These are phyloP conservation scores for Belgica antarctica DNA, from an alignment of 2,888 invertebrate genomes.

Conservation along the genomic window DNA sequence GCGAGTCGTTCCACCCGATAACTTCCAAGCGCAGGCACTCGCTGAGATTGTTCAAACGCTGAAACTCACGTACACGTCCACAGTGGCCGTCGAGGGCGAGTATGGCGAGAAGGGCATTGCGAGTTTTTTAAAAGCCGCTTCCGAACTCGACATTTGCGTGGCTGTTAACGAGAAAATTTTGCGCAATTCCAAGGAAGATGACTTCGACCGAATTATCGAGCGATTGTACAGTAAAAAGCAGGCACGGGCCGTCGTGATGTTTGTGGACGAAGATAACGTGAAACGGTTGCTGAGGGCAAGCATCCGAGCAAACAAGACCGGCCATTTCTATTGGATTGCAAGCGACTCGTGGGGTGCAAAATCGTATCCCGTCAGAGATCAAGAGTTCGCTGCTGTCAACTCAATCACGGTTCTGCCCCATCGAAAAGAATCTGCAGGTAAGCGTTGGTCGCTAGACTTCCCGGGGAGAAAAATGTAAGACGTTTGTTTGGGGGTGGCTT, in stretches of 20 bases:
- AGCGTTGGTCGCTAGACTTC: constrained; percentile 43
- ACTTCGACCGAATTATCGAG: constrained; percentile 62
- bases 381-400: constrained; percentile 61
- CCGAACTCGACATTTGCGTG: constrained; percentile 58
- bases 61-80: constrained; percentile 75
- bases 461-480: neutral
- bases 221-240: constrained; percentile 60
- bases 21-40: constrained; percentile 68
- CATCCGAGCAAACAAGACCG: constrained; percentile 59
- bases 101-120: constrained; percentile 70
- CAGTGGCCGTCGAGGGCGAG: constrained; percentile 73
- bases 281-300: constrained; percentile 60
- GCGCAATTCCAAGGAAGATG: constrained; percentile 59
- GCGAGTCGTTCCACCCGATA: constrained; percentile 70
- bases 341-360: constrained; percentile 73
- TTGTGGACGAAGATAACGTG: constrained; percentile 70
- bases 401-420: constrained; percentile 65
- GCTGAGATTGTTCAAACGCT: constrained; percentile 65
- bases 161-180: constrained; percentile 61
- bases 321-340: constrained; percentile 67
- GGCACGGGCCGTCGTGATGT: constrained; percentile 67
- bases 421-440: constrained; percentile 59
- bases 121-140: constrained; percentile 59
- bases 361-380: constrained; percentile 61
- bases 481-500: no score